phyloP scores from a whole-genome alignment of 2,797 vertebrate species.

The Platyrinchus mystaceus region DNA sequence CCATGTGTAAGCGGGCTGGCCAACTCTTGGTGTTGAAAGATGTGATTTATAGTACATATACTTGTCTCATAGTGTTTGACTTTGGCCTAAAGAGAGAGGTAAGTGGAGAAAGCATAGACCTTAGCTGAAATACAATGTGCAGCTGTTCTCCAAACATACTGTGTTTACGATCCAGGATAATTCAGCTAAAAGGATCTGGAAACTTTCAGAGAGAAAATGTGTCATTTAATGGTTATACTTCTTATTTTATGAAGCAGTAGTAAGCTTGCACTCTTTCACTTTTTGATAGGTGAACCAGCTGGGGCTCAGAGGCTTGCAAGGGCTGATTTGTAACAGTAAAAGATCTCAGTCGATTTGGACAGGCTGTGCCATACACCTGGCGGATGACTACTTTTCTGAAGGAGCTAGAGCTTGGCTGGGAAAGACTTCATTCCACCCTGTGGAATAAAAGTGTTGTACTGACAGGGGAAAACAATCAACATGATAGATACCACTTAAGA shows the following conservation, averaged over 20 bases:
- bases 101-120: neutral
- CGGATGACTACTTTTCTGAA: neutral
- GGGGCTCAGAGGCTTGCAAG: neutral
- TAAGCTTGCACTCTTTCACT: neutral
- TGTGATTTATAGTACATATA: neutral
- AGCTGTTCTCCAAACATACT: neutral
- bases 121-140: neutral
- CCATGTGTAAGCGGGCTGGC: neutral
- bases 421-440: neutral
- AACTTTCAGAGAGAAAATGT: slow-evolving; percentile 6
- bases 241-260: neutral
- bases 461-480: neutral
- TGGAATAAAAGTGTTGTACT: neutral
- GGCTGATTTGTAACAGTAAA: neutral
- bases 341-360: neutral
- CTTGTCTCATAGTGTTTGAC: neutral
- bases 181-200: neutral
- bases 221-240: neutral
- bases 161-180: neutral
- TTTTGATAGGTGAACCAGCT: neutral
- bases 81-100: neutral
- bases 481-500: neutral
- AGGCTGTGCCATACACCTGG: neutral
- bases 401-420: neutral
- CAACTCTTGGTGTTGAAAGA: neutral